phyloP scores from a whole-genome alignment of 2,113 vertebrate genomes.

The Leuciscus idus region DNA sequence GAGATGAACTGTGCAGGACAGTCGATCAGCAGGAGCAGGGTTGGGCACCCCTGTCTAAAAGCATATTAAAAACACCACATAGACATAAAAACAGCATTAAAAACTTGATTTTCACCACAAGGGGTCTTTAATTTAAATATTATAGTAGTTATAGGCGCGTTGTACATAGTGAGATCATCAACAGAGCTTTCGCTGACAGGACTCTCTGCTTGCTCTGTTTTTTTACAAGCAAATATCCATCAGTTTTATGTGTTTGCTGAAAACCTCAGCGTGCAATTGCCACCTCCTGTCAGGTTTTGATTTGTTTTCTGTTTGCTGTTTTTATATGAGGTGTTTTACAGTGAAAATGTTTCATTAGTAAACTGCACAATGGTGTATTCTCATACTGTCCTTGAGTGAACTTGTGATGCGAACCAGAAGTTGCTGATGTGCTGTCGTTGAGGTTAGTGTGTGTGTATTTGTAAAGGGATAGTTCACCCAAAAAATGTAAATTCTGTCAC shows the following conservation, averaged over 20 bases:
- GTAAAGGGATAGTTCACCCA: neutral
- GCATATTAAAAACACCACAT: too few relatives aligned
- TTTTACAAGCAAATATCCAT: neutral
- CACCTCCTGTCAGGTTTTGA: neutral
- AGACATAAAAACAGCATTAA: too few relatives aligned
- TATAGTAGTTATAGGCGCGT: too few relatives aligned
- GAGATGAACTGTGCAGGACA: too few relatives aligned
- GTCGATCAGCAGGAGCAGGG: too few relatives aligned
- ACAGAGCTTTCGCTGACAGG: too few relatives aligned
- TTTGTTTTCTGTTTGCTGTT: constrained; percentile 23
- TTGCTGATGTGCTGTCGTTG: neutral
- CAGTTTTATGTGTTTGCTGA: neutral
- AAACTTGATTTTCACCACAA: too few relatives aligned
- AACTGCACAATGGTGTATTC: neutral
- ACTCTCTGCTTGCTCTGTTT: neutral
- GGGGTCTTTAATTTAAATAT: too few relatives aligned
- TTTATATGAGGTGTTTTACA: neutral
- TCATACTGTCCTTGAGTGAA: neutral
- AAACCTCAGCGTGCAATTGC: neutral
- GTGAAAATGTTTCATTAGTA: neutral
- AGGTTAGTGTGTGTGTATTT: neutral
- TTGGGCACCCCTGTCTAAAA: too few relatives aligned
- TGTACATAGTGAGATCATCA: too few relatives aligned
- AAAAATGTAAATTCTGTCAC: neutral
- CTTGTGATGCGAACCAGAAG: neutral